A percentile compares a stretch with the other conserved stretches of the same genome.
phyloP scores from a whole-genome alignment of 2,888 invertebrate species.

The Lasioglossum marginatum region DNA sequence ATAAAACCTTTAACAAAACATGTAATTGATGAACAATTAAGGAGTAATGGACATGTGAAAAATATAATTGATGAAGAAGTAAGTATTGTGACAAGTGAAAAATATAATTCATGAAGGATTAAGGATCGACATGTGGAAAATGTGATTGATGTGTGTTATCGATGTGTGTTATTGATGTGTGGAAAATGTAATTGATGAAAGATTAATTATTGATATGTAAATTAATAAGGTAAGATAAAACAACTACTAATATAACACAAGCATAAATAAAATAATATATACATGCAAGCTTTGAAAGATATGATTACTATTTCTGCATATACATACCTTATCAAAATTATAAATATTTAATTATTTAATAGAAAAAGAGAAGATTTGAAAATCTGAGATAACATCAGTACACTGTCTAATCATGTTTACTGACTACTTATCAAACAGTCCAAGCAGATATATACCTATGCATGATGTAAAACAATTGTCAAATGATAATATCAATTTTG shows the following conservation, averaged over 20 bases:
- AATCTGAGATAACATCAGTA: conserved; percentile 43
- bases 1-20: not conserved
- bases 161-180: too few relatives aligned
- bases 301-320: not conserved
- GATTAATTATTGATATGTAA: not conserved
- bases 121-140: too few relatives aligned
- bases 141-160: too few relatives aligned
- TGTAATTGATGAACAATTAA: too few relatives aligned
- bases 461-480: conserved; percentile 69
- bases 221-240: not conserved
- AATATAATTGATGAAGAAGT: too few relatives aligned
- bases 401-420: conserved; percentile 38
- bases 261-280: not conserved
- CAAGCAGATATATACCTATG: not conserved
- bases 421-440: conserved; percentile 38
- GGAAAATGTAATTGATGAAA: too few relatives aligned
- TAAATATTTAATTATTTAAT: not conserved
- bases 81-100: too few relatives aligned
- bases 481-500: conserved; percentile 67
- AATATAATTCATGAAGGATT: too few relatives aligned
- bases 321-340: not conserved
- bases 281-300: not conserved
- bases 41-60: too few relatives aligned
- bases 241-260: not conserved
- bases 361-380: not conserved